Percentiles rank a stretch among this genome's conserved stretches.
Conservation (phyloP, 2,797 vertebrate genomes). For the Intellagama lesueurii region DNA sequence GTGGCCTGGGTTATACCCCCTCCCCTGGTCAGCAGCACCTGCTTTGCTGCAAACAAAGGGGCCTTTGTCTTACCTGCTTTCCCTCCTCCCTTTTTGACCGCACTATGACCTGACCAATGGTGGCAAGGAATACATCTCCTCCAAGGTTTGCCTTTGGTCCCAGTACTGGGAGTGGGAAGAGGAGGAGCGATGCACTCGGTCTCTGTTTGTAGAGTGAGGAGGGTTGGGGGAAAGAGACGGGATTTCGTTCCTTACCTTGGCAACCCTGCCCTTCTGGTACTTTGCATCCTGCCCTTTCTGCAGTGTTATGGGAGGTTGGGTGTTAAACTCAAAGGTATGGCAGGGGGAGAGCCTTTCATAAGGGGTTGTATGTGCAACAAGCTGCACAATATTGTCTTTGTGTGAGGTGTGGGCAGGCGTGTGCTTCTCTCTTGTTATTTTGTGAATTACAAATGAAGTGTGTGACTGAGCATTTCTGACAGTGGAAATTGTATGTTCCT, state of each 20-base stretch:
- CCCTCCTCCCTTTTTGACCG: constrained; percentile 29
- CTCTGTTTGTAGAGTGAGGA: background rate
- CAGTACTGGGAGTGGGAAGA: background rate
- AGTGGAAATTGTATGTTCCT: background rate
- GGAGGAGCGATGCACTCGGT: background rate
- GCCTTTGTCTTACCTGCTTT: constrained; percentile 37
- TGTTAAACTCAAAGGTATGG: background rate
- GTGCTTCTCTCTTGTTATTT: background rate
- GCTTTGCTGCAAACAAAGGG: constrained; percentile 30
- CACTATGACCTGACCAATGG: constrained; percentile 19
- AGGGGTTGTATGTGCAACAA: background rate
- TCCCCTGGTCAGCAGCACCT: constrained; percentile 32
- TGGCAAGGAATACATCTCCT: background rate
- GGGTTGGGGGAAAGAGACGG: background rate
- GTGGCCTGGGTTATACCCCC: constrained; percentile 2
- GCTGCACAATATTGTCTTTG: background rate
- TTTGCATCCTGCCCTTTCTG: background rate
- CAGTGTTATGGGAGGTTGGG: background rate
- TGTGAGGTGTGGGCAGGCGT: background rate
- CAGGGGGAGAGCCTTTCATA: background rate
- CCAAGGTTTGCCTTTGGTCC: constrained; percentile 25
- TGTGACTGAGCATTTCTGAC: background rate
- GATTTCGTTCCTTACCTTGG: background rate
- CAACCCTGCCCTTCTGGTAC: background rate
- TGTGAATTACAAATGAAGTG: background rate